phyloP scores from a whole-genome alignment of 2,797 vertebrate genomes.

The Gambelia wislizenii region DNA sequence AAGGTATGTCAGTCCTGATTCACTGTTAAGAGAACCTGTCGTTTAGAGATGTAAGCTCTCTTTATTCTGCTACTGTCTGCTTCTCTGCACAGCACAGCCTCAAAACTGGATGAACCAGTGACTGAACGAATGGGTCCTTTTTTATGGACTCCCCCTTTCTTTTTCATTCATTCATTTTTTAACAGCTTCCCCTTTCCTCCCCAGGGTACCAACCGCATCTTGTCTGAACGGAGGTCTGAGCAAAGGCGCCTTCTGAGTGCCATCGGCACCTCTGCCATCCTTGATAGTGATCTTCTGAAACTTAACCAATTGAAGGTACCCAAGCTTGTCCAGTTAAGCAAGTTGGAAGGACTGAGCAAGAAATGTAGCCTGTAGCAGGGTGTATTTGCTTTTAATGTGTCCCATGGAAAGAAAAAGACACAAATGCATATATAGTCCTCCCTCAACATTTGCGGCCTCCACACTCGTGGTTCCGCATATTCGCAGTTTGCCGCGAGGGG shows the following conservation, averaged over 20 bases:
- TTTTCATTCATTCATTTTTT: not conserved
- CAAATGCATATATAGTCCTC: no score
- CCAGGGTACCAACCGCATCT: slow-evolving; percentile 87
- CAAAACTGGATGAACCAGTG: not conserved
- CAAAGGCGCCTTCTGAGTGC: slow-evolving; percentile 91
- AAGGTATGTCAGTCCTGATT: not conserved
- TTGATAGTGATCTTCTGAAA: slow-evolving; percentile 93
- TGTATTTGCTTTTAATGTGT: not conserved
- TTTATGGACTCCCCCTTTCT: not conserved
- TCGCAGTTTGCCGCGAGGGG: no score
- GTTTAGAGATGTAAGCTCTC: not conserved
- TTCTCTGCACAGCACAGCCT: no score
- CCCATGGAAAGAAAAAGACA: not conserved
- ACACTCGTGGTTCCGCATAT: no score
- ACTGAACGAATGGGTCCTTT: not conserved
- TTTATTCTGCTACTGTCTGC: no score
- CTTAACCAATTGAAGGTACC: slow-evolving; percentile 93
- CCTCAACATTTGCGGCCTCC: no score
- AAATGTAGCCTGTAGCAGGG: not conserved
- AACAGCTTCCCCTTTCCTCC: not conserved
- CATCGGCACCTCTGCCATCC: slow-evolving; percentile 87
- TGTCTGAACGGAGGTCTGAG: slow-evolving; percentile 92
- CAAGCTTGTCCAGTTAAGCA: not conserved
- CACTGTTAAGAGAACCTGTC: not conserved
- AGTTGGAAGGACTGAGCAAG: not conserved